phyloP scores from a whole-genome alignment of 2,113 vertebrate genomes.

The Proterorhinus semilunaris region DNA sequence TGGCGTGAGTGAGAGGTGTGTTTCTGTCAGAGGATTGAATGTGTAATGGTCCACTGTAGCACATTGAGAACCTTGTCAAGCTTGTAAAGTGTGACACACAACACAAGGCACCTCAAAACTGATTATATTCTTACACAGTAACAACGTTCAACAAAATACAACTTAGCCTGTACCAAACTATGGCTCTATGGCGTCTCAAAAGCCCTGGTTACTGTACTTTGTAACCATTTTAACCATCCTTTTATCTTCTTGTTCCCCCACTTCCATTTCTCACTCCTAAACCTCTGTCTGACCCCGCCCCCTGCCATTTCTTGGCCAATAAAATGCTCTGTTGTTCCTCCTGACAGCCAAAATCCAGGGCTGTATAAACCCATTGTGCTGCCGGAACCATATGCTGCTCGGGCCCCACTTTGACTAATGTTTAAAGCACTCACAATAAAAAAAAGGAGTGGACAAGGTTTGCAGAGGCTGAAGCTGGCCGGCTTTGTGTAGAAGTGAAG shows the following conservation, averaged over 20 bases:
- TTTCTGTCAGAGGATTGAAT: too few relatives aligned
- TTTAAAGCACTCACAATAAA: neutral
- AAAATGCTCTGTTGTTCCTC: constrained; percentile 17
- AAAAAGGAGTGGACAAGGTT: neutral
- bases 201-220: neutral
- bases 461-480: neutral
- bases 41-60: too few relatives aligned
- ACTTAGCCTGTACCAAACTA: too few relatives aligned
- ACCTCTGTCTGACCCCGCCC: constrained; percentile 31
- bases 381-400: constrained; percentile 14
- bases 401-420: constrained; percentile 7
- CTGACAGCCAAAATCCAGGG: constrained; percentile 1
- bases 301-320: constrained; percentile 34
- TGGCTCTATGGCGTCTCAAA: neutral
- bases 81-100: too few relatives aligned
- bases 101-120: too few relatives aligned
- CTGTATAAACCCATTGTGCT: constrained; percentile 47
- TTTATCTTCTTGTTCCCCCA: neutral
- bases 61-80: too few relatives aligned
- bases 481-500: neutral
- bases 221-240: neutral
- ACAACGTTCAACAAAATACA: too few relatives aligned
- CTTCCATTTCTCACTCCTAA: constrained; percentile 5
- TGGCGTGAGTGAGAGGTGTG: too few relatives aligned
- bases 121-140: too few relatives aligned